Evolutionary conservation across 2,888 invertebrate species (phyloP).

Genomic region (Metopia argyrocephala): DNA sequence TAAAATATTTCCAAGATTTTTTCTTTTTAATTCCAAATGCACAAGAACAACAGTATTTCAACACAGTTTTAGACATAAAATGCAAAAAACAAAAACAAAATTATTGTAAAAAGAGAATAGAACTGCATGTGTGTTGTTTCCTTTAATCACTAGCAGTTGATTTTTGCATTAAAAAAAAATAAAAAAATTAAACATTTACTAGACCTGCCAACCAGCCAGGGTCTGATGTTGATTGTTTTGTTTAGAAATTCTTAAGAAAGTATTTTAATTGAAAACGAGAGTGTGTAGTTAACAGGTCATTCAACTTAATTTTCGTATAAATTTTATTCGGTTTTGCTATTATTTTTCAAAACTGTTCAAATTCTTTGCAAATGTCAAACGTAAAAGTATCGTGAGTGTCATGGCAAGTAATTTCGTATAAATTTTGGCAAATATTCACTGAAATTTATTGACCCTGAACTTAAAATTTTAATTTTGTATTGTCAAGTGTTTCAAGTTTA

Average conservation of each 20-base stretch:
- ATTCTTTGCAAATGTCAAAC: constrained; percentile 54
- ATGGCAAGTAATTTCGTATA: background rate
- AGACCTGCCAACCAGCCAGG: background rate
- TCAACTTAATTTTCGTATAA: constrained; percentile 29
- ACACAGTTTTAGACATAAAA: constrained; percentile 33
- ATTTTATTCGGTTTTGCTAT: background rate
- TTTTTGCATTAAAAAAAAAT: too few species aligned
- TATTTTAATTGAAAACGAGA: constrained; percentile 16
- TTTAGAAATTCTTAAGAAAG: constrained; percentile 31
- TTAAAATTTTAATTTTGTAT: constrained; percentile 23
- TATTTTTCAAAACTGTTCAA: constrained; percentile 19
- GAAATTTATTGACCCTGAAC: constrained; percentile 60
- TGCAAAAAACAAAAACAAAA: background rate
- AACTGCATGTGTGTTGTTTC: constrained; percentile 52
- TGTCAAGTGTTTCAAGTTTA: constrained; percentile 27
- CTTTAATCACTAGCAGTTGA: constrained; percentile 52
- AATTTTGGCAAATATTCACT: constrained; percentile 19
- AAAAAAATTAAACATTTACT: too few species aligned
- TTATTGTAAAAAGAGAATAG: constrained; percentile 38
- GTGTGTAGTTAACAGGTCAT: constrained; percentile 26
- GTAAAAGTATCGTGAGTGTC: too few species aligned
- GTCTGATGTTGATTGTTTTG: constrained; percentile 26
- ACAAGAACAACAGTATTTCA: constrained; percentile 26
- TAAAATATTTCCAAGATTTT: constrained; percentile 47
- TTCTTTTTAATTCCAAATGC: background rate